phyloP scores from a whole-genome alignment of 2,888 invertebrate species.

The Melikaiella ostensackeni region DNA sequence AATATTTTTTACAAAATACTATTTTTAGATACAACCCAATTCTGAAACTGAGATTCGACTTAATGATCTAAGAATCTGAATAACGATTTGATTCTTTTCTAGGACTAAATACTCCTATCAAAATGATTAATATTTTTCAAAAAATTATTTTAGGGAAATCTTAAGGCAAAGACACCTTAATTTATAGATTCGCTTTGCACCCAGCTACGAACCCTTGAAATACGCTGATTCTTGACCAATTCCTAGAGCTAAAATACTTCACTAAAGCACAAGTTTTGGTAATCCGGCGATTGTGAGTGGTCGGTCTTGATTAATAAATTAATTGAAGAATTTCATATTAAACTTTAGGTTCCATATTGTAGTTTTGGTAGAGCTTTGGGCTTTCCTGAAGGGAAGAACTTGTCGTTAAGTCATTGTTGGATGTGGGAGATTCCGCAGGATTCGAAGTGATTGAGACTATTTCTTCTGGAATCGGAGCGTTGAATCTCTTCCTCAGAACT shows the following conservation, averaged over 20 bases:
- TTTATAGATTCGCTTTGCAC: not conserved
- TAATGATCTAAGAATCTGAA: not conserved
- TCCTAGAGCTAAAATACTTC: not conserved
- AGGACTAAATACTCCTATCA: not conserved
- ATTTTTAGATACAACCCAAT: not conserved
- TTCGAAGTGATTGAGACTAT: slow-evolving; percentile 62
- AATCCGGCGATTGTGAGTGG: not conserved
- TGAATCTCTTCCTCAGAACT: slow-evolving; percentile 67
- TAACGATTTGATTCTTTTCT: not conserved
- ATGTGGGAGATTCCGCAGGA: slow-evolving; percentile 62
- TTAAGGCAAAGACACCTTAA: not conserved
- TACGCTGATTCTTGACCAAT: not conserved
- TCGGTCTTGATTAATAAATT: not conserved
- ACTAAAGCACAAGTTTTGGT: slow-evolving; percentile 2
- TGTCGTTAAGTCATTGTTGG: slow-evolving; percentile 60
- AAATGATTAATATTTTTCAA: not conserved
- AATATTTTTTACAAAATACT: not conserved
- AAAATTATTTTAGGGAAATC: not conserved
- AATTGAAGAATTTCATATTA: slow-evolving; percentile 50
- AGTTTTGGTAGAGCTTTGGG: slow-evolving; percentile 74
- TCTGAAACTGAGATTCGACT: not conserved
- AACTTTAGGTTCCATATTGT: slow-evolving; percentile 66
- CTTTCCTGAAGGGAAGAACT: slow-evolving; percentile 68
- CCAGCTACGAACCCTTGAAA: not conserved
- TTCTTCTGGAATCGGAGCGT: slow-evolving; percentile 63